These are phyloP conservation scores for Onchidella celtica DNA, from an alignment of 2,888 invertebrate species.

Conservation along the genomic window DNA sequence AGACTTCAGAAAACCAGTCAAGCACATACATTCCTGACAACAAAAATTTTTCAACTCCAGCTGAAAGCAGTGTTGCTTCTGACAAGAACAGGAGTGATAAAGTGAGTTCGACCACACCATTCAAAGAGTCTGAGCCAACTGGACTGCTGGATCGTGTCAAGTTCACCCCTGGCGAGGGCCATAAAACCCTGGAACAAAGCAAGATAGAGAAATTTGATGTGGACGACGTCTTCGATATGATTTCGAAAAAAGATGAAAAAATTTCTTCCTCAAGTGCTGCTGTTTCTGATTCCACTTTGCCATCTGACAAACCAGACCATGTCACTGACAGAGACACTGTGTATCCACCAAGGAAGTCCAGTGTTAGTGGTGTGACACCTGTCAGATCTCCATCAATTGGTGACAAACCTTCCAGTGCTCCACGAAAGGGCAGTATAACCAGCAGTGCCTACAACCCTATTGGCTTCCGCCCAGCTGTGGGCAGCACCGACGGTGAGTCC, in stretches of 20 bases:
- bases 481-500: conserved; percentile 31
- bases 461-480: conserved; percentile 43
- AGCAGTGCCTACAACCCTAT: conserved; percentile 54
- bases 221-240: conserved; percentile 15
- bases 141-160: not conserved
- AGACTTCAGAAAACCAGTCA: too few species aligned
- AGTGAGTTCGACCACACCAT: not conserved
- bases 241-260: not conserved
- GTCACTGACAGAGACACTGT: not conserved
- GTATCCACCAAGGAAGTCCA: conserved; percentile 27
- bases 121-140: not conserved
- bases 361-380: conserved; percentile 33
- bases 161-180: not conserved
- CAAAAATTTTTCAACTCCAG: too few species aligned
- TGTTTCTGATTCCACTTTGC: not conserved
- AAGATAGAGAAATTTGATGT: conserved; percentile 14
- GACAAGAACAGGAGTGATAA: not conserved
- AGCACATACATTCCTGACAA: too few species aligned
- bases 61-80: not conserved
- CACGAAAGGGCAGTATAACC: conserved; percentile 49
- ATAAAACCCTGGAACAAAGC: not conserved
- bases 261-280: not conserved
- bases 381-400: conserved; percentile 32
- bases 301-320: conserved; percentile 1
- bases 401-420: conserved; percentile 15